Percentiles rank a stretch among this genome's conserved stretches.
Evolutionary conservation across 2,888 invertebrate genomes (phyloP).

Genomic region (Drosophila cognata): DNA sequence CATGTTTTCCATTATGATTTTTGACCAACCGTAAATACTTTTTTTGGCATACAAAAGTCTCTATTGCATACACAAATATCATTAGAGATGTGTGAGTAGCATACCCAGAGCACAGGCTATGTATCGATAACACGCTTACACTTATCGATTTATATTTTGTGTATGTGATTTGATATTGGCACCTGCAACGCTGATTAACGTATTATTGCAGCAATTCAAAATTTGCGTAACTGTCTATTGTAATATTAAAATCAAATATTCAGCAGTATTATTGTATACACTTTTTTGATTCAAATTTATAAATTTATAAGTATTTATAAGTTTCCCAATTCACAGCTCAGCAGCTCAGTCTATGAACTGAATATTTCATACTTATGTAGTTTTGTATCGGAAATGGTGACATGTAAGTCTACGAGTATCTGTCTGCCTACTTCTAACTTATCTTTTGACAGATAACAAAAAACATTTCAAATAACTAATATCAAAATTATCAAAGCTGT

Average conservation of each 20-base stretch:
- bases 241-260: background rate
- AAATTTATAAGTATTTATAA: background rate
- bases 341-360: too few relatives aligned
- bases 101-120: background rate
- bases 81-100: slow-evolving; percentile 12
- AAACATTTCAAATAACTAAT: background rate
- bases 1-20: slow-evolving; percentile 39
- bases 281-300: background rate
- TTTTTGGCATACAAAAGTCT: slow-evolving; percentile 19
- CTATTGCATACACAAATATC: slow-evolving; percentile 36
- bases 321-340: background rate
- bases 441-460: background rate
- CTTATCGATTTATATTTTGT: background rate
- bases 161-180: background rate
- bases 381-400: too few relatives aligned
- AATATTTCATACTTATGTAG: too few relatives aligned
- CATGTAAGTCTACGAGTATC: background rate
- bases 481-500: background rate
- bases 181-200: background rate
- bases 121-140: slow-evolving; percentile 16
- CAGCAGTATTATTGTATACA: background rate
- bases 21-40: slow-evolving; percentile 16
- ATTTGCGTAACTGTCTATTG: background rate
- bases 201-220: background rate
- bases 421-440: background rate